phyloP scores from a whole-genome alignment of 2,113 vertebrate species.

The Python bivittatus region DNA sequence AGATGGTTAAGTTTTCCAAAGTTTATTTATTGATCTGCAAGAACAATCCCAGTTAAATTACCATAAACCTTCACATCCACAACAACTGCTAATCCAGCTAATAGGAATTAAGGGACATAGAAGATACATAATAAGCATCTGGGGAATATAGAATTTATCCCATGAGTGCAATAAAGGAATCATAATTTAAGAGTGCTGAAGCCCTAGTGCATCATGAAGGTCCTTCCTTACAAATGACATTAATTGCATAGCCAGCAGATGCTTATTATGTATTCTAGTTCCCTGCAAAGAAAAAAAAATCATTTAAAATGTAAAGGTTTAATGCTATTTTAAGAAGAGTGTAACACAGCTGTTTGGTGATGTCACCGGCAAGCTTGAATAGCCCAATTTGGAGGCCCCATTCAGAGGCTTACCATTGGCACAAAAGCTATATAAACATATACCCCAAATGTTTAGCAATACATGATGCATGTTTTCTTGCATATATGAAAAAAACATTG shows the following conservation, averaged over 20 bases:
- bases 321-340: slow-evolving; percentile 69
- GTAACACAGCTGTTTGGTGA: slow-evolving; percentile 68
- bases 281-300: slow-evolving; percentile 70
- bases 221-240: slow-evolving; percentile 75
- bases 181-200: slow-evolving; percentile 74
- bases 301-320: slow-evolving; percentile 71
- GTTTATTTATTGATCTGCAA: slow-evolving; percentile 72
- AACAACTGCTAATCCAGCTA: slow-evolving; percentile 73
- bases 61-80: slow-evolving; percentile 66
- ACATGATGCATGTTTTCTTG: slow-evolving; percentile 33
- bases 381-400: slow-evolving; percentile 46
- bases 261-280: slow-evolving; percentile 74
- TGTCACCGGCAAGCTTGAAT: slow-evolving; percentile 68
- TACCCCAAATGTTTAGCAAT: slow-evolving; percentile 52
- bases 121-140: slow-evolving; percentile 72
- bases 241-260: slow-evolving; percentile 73
- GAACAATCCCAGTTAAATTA: slow-evolving; percentile 70
- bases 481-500: slow-evolving; percentile 32
- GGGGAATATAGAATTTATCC: slow-evolving; percentile 72
- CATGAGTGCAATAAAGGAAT: slow-evolving; percentile 68
- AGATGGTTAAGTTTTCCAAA: slow-evolving; percentile 63
- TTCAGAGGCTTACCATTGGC: slow-evolving; percentile 49
- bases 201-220: slow-evolving; percentile 72
- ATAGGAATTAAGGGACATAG: slow-evolving; percentile 72
- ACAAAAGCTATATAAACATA: slow-evolving; percentile 54